Conservation (phyloP, 2,888 invertebrate species). For the Bimastos eiseni region DNA sequence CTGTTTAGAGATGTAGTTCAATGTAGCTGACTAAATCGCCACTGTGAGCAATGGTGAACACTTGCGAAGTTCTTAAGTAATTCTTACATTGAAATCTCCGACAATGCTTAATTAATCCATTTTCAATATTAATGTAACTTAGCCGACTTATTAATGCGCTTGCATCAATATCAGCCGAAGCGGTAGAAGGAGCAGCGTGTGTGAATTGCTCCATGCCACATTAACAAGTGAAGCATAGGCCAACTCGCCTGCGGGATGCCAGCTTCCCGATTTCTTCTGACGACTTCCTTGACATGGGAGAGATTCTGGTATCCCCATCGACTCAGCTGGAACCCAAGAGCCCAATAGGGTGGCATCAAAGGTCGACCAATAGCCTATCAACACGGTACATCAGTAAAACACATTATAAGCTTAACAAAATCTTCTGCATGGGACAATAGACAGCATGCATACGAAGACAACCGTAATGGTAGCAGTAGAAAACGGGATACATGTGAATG, state of each 20-base stretch:
- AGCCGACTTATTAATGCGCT: too few species aligned
- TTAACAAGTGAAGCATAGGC: not conserved
- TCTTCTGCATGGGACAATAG: not conserved
- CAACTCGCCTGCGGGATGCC: constrained; percentile 60
- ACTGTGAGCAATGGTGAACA: too few species aligned
- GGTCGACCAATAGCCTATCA: constrained; percentile 52
- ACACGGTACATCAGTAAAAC: not conserved
- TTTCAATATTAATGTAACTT: too few species aligned
- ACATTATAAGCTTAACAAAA: not conserved
- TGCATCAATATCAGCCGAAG: not conserved
- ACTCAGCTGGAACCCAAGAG: constrained; percentile 55
- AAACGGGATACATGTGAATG: too few species aligned
- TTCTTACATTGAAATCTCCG: too few species aligned
- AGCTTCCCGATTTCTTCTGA: constrained; percentile 55
- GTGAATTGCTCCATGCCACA: not conserved
- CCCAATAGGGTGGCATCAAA: constrained; percentile 56
- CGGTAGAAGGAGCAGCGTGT: not conserved
- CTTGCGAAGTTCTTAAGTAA: too few species aligned
- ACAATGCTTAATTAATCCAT: too few species aligned
- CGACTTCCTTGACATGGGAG: constrained; percentile 47
- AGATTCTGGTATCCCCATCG: constrained; percentile 46
- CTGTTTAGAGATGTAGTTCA: too few species aligned
- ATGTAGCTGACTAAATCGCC: too few species aligned
- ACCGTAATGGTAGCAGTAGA: too few species aligned
- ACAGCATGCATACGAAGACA: too few species aligned